A percentile compares a stretch with the other conserved stretches of the same genome.
phyloP scores from a whole-genome alignment of 2,113 vertebrate species.

The Nibea albiflora region DNA sequence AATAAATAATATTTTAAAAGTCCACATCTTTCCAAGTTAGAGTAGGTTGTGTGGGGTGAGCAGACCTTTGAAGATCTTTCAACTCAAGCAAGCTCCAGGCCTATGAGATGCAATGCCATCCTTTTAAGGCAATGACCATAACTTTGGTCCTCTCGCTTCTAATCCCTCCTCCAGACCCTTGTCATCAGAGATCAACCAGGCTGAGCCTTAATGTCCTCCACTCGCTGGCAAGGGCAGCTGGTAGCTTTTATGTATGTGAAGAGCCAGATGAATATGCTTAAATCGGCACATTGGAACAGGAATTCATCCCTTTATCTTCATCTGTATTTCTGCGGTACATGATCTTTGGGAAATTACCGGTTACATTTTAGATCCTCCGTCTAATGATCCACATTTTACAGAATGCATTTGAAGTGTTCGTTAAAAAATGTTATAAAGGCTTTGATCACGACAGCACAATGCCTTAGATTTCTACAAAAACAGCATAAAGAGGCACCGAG shows the following conservation, averaged over 20 bases:
- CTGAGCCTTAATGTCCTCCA: constrained; percentile 75
- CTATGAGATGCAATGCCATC: constrained; percentile 69
- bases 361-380: constrained; percentile 46
- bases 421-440: constrained; percentile 62
- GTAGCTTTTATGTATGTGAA: constrained; percentile 70
- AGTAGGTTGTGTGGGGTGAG: constrained; percentile 49
- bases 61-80: constrained; percentile 73
- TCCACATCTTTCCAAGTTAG: constrained; percentile 46
- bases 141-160: constrained; percentile 73
- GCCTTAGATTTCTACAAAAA: constrained; percentile 72
- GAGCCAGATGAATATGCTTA: constrained; percentile 76
- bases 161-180: constrained; percentile 79
- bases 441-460: constrained; percentile 74
- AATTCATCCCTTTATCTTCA: constrained; percentile 56
- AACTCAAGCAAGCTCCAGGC: constrained; percentile 73
- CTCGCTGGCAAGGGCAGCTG: constrained; percentile 76
- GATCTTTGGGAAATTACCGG: constrained; percentile 65
- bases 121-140: constrained; percentile 79
- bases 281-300: constrained; percentile 61
- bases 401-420: constrained; percentile 73
- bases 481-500: constrained; percentile 56
- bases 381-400: constrained; percentile 66
- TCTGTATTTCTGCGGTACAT: constrained; percentile 39
- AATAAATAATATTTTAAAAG: constrained; percentile 54
- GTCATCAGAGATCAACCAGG: constrained; percentile 81